phyloP scores from a whole-genome alignment of 2,888 invertebrate species.

The Lasius platythorax region DNA sequence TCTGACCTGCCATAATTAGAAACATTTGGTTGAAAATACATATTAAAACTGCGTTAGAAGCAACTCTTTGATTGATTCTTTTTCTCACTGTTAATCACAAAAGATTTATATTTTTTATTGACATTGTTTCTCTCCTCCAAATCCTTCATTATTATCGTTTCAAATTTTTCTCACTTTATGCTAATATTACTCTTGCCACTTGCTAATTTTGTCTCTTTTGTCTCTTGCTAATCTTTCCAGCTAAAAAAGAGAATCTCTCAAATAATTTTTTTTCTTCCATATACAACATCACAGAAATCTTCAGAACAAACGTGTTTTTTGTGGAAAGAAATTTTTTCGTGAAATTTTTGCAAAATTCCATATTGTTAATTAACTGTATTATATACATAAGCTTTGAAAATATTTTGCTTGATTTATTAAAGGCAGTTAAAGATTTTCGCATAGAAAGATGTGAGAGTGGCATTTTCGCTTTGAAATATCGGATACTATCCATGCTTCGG shows the following conservation, averaged over 20 bases:
- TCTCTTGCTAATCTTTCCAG: not conserved
- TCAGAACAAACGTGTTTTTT: no score
- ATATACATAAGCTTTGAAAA: not conserved
- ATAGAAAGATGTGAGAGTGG: not conserved
- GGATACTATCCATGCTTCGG: not conserved
- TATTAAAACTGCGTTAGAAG: not conserved
- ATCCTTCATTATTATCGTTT: not conserved
- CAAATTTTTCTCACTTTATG: not conserved
- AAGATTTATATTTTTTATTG: not conserved
- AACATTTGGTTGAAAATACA: not conserved
- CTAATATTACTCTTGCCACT: not conserved
- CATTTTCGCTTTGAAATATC: not conserved
- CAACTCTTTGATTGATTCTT: not conserved
- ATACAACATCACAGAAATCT: no score
- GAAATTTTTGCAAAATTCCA: not conserved
- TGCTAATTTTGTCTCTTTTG: not conserved
- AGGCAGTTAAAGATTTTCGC: not conserved
- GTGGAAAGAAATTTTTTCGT: not conserved
- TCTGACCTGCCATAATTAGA: not conserved
- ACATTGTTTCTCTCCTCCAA: not conserved
- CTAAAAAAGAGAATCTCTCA: not conserved
- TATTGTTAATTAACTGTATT: not conserved
- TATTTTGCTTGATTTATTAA: not conserved
- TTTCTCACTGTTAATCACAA: not conserved
- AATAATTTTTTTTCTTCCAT: not conserved